Conservation (phyloP, 2,888 invertebrate species). For the Eupithecia dodoneata region DNA sequence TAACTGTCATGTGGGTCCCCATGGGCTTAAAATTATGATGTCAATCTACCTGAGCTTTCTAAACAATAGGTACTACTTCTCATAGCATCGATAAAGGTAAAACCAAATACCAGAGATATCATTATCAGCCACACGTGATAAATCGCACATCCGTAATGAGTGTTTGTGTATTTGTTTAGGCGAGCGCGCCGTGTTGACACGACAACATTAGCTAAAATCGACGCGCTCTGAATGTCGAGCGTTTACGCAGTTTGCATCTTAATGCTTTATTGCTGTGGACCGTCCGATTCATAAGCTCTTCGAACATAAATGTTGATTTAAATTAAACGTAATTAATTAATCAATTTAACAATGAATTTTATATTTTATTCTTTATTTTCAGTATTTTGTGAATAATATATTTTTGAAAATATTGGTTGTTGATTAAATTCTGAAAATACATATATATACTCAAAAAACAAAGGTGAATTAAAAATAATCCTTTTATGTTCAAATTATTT, state of each 20-base stretch:
- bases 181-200: constrained; percentile 64
- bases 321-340: neutral
- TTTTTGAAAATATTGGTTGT: neutral
- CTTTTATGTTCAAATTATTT: neutral
- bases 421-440: neutral
- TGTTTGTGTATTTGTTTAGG: constrained; percentile 71
- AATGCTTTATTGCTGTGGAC: constrained; percentile 36
- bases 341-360: neutral
- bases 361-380: neutral
- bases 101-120: constrained; percentile 17
- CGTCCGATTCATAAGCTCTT: constrained; percentile 17
- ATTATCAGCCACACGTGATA: constrained; percentile 36
- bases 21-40: neutral
- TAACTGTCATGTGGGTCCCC: neutral
- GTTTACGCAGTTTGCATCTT: constrained; percentile 42
- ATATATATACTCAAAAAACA: too few relatives aligned
- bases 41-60: neutral
- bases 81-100: constrained; percentile 3
- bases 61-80: neutral
- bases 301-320: neutral
- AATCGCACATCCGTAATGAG: constrained; percentile 62
- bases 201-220: constrained; percentile 67
- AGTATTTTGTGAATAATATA: neutral
- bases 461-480: too few relatives aligned
- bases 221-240: constrained; percentile 55